Percentiles rank a stretch among this genome's conserved stretches.
Conservation (phyloP, 2,113 vertebrate genomes). For the Strix uralensis region DNA sequence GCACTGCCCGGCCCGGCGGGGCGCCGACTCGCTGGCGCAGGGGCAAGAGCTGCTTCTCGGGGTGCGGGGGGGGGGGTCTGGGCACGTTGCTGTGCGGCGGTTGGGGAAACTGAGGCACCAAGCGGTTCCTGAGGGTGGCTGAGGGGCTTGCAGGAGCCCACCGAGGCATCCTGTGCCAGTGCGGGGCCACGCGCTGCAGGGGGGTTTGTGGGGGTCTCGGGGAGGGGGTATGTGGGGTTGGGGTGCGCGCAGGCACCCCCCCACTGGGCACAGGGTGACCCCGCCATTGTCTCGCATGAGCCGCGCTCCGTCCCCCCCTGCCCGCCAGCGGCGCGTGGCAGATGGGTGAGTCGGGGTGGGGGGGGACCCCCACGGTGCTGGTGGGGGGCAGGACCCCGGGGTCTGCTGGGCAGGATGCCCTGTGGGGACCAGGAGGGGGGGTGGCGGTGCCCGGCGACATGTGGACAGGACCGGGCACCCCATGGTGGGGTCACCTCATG, state of each 20-base stretch:
- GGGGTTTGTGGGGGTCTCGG: neutral
- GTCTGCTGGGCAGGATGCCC: accelerated
- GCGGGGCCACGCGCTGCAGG: neutral
- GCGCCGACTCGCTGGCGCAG: accelerated
- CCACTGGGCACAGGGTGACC: neutral
- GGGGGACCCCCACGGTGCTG: neutral
- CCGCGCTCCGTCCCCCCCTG: neutral
- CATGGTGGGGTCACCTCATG: accelerated
- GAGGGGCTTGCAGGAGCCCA: neutral
- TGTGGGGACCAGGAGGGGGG: neutral
- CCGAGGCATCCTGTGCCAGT: accelerated
- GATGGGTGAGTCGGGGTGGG: neutral
- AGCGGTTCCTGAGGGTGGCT: accelerated
- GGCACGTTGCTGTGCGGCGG: accelerated
- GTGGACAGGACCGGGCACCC: neutral
- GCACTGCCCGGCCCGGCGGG: neutral
- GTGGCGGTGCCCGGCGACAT: neutral
- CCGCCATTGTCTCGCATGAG: neutral
- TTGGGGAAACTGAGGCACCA: neutral
- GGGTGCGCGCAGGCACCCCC: neutral
- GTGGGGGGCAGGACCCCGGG: no score
- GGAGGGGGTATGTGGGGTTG: neutral
- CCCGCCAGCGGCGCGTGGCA: neutral
- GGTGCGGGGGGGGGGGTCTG: neutral
- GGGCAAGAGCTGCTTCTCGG: neutral